phyloP scores from a whole-genome alignment of 2,888 invertebrate genomes.

The Diabrotica balteata region DNA sequence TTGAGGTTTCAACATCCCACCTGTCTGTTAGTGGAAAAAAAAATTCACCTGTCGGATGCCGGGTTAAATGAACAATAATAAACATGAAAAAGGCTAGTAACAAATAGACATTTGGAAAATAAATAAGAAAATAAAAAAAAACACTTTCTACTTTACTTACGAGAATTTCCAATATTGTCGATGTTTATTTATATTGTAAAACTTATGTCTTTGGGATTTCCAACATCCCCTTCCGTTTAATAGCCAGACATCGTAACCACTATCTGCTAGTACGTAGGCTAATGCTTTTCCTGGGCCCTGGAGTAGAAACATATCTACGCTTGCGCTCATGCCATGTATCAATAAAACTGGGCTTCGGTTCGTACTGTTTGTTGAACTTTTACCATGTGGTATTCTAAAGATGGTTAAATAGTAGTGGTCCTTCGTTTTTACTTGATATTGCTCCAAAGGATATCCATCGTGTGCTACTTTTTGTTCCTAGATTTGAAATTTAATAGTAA shows the following conservation, averaged over 20 bases:
- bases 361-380: neutral
- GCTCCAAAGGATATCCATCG: conserved; percentile 66
- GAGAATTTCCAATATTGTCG: conserved; percentile 69
- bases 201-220: conserved; percentile 62
- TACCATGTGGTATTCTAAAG: conserved; percentile 70
- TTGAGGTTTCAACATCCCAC: too few species aligned
- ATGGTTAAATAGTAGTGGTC: conserved; percentile 81
- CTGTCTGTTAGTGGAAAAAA: too few species aligned
- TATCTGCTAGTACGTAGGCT: conserved; percentile 66
- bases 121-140: too few species aligned
- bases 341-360: conserved; percentile 67
- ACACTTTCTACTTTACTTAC: conserved; percentile 36
- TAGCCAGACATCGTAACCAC: conserved; percentile 81
- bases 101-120: too few species aligned
- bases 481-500: neutral
- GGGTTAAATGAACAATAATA: too few species aligned
- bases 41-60: too few species aligned
- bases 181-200: conserved; percentile 58
- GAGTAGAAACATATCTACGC: conserved; percentile 77
- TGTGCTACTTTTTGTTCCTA: conserved; percentile 21
- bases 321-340: conserved; percentile 75
- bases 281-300: conserved; percentile 73
- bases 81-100: too few species aligned
- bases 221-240: conserved; percentile 76
- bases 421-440: conserved; percentile 68